phyloP scores from a whole-genome alignment of 2,797 vertebrate genomes.

The Acanthurus leucopareius region DNA sequence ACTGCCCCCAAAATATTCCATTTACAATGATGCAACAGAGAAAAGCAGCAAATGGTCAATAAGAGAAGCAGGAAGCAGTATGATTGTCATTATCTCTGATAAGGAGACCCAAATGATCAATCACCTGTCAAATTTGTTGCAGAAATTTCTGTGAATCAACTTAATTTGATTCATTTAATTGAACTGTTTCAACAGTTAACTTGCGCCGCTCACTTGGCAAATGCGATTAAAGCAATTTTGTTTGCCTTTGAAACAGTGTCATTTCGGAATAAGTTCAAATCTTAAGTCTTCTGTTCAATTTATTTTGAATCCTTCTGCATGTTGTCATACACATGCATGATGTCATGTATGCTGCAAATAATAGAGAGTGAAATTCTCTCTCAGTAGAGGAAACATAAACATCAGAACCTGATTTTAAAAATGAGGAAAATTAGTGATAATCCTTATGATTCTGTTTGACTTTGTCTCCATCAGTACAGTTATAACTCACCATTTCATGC shows the following conservation, averaged over 20 bases:
- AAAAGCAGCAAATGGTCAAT: neutral
- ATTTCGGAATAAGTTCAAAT: neutral
- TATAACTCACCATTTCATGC: neutral
- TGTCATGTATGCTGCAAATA: neutral
- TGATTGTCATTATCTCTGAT: neutral
- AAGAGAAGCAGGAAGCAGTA: neutral
- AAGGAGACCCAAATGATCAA: neutral
- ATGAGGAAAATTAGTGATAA: neutral
- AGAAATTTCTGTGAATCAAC: neutral
- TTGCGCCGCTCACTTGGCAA: neutral
- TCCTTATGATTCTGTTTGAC: neutral
- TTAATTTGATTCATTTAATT: neutral
- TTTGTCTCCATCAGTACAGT: neutral
- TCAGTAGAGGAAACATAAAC: neutral
- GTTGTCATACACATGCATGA: neutral
- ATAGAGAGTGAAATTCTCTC: neutral
- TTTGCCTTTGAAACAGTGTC: constrained; percentile 4
- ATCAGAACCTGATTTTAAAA: neutral
- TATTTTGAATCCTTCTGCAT: neutral
- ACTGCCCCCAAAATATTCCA: neutral
- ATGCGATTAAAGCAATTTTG: neutral
- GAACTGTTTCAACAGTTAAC: neutral
- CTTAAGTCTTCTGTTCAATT: neutral
- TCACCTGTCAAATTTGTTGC: neutral
- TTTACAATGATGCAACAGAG: neutral